Base-by-base conservation (phyloP, 1,140 invertebrate species). In the Heliconius hermathena region DNA sequence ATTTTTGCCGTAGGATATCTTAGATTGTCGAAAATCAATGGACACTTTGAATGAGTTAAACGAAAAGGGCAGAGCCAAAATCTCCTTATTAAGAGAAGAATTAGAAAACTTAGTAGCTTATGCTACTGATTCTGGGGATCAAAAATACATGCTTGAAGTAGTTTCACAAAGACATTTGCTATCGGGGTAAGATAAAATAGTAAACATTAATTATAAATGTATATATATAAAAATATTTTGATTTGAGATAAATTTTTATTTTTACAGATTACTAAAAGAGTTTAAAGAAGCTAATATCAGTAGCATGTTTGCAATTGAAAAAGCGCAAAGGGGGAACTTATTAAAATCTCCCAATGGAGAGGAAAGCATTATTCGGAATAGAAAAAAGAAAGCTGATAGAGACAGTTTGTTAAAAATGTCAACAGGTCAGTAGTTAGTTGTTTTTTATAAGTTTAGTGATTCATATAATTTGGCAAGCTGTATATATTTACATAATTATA, bases 271-370 rank as follows among this genome's bases (percentile, higher is more conserved):
- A 3, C 91, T 97, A 80, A 96, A 96, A 82, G 96, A 97, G 73
- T 98, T 98, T 90, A 96, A 97, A 86, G 97, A 97, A 84, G 97
- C 97, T 0, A 98, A 97, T 91, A 95, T 98, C 18, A 95, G 95
- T 36, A 96, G 96, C 79, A 96, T 97, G 92, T 95, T 97, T 86
- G 96, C 96, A 49, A 97, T 98, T 79, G 97, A 97, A 77, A 97
- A 97, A 90, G 93, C 95, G 8, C 95, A 97, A 80, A 96, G 97
- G 82, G 96, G 97, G 36, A 96, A 97, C 84, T 91, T 97, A 70
- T 91, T 98, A 3, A 95, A 95, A 70, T 49, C 85, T 82, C 91
- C 93, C 16, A 95, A 95, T 71, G 93, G 95, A 1, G 95, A 96
- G 38, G 96, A 96, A 70, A 95, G 94, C 73, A 94, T 95, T 20